phyloP scores from a whole-genome alignment of 2,797 vertebrate genomes.

The Simalia tracyae region DNA sequence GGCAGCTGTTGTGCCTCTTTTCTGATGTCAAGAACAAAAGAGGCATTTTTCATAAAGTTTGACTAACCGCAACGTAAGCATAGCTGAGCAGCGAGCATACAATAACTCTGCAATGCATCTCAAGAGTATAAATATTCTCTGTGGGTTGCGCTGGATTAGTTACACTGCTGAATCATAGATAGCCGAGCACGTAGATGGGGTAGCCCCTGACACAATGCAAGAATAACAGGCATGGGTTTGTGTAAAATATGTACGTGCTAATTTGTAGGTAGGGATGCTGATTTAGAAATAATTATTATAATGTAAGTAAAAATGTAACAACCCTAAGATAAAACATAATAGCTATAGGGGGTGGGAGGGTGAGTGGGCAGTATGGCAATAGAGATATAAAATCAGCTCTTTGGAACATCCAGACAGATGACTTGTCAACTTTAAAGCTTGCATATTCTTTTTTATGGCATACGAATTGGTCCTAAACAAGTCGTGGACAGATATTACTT shows the following conservation, averaged over 20 bases:
- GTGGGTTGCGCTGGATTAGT: neutral
- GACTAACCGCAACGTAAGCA: conserved; percentile 40
- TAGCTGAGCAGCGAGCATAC: neutral
- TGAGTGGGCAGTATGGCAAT: neutral
- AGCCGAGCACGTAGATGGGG: neutral
- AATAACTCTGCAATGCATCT: neutral
- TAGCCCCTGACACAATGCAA: neutral
- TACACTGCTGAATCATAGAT: too few species aligned
- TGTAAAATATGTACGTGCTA: neutral
- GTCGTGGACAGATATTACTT: too few species aligned
- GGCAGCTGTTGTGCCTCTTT: neutral
- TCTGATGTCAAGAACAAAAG: conserved; percentile 37
- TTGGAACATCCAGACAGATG: neutral
- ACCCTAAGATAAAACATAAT: neutral
- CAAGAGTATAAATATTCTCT: neutral
- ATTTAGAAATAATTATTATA: neutral
- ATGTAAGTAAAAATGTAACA: neutral
- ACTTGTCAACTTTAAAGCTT: neutral
- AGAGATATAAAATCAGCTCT: neutral
- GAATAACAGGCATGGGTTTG: neutral
- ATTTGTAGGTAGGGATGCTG: neutral
- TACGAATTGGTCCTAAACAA: too few species aligned
- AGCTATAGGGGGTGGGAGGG: neutral
- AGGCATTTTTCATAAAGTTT: conserved; percentile 23
- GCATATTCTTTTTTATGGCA: too few species aligned